These are phyloP conservation scores for Gnathonemus echidnorhynchus DNA, from an alignment of 2,113 vertebrate species.

Conservation along the genomic window DNA sequence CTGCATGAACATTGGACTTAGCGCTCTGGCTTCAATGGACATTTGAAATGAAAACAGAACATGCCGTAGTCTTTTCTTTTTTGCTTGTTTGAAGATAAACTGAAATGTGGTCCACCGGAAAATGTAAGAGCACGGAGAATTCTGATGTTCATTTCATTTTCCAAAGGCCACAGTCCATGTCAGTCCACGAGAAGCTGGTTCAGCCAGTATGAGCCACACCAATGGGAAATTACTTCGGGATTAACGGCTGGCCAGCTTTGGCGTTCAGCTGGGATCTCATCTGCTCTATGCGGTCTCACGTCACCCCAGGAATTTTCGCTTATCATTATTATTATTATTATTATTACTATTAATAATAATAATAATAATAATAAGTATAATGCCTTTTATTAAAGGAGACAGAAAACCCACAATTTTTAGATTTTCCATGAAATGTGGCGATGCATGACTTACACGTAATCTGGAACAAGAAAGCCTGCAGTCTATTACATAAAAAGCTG, in stretches of 20 bases:
- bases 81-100: neutral
- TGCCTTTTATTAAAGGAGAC: neutral
- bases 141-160: neutral
- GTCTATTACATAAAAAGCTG: neutral
- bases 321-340: neutral
- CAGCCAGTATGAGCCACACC: neutral
- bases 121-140: neutral
- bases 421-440: neutral
- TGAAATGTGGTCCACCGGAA: neutral
- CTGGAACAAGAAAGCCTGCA: neutral
- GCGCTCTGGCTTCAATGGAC: neutral
- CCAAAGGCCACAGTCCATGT: neutral
- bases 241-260: neutral
- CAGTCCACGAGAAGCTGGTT: neutral
- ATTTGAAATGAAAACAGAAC: neutral
- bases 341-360: too few species aligned
- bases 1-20: neutral
- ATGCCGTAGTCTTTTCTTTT: neutral
- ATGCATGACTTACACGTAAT: neutral
- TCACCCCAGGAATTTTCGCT: neutral
- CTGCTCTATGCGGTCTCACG: neutral
- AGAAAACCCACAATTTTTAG: neutral
- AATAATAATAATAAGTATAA: neutral
- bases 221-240: constrained; percentile 5
- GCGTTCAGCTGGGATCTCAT: neutral